phyloP scores from a whole-genome alignment of 2,113 vertebrate genomes.

The Pteropus alecto region DNA sequence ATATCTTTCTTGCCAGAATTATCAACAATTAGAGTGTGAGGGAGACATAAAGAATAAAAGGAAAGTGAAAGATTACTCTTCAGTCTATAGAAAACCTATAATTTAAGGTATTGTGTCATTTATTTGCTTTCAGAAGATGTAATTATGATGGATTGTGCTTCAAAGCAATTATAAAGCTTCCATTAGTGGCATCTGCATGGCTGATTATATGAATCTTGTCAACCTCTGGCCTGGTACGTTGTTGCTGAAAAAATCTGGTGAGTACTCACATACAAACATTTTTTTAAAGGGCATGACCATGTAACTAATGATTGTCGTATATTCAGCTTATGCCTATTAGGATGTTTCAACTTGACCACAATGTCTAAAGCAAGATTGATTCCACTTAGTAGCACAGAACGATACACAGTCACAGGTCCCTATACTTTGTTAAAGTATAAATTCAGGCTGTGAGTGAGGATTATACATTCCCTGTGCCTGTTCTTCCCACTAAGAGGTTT shows the following conservation, averaged over 20 bases:
- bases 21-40: conserved; percentile 47
- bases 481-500: neutral
- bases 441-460: neutral
- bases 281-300: neutral
- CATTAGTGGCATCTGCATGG: conserved; percentile 14
- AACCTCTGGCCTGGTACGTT: neutral
- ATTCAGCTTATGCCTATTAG: neutral
- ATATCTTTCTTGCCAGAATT: conserved; percentile 21
- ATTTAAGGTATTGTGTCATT: conserved; percentile 42
- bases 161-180: conserved; percentile 41
- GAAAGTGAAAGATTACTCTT: conserved; percentile 37
- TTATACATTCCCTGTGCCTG: neutral
- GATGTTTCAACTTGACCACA: neutral
- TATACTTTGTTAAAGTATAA: neutral
- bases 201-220: conserved; percentile 33
- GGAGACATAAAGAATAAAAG: conserved; percentile 38
- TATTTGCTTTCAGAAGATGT: conserved; percentile 39
- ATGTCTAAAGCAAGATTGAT: neutral
- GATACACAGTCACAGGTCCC: neutral
- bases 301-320: neutral
- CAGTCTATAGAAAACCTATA: neutral
- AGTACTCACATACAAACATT: neutral
- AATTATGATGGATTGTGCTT: conserved; percentile 31
- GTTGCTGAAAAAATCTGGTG: neutral
- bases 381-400: neutral